A percentile compares a stretch with the other conserved stretches of the same genome.
These are phyloP conservation scores for Taenaris catops DNA, from an alignment of 2,888 invertebrate species.

Conservation along the genomic window DNA sequence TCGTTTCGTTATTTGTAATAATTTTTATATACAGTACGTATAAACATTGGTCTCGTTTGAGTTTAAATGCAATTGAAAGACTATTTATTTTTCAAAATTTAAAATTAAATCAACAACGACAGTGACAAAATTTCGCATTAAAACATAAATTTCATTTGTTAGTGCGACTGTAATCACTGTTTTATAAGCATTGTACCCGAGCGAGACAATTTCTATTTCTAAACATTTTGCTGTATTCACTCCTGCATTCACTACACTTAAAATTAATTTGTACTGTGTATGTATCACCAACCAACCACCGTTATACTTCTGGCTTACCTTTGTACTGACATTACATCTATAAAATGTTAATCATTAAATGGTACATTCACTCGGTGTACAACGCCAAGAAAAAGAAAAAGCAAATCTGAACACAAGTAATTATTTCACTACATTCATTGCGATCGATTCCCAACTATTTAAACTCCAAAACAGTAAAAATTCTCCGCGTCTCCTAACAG, in stretches of 20 bases:
- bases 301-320: conserved; percentile 56
- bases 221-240: conserved; percentile 41
- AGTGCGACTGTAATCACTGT: conserved; percentile 67
- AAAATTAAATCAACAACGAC: background rate
- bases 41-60: conserved; percentile 8
- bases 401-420: conserved; percentile 62
- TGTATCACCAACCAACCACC: conserved; percentile 62
- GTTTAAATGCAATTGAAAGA: no score
- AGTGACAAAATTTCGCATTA: no score
- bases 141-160: no score
- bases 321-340: conserved; percentile 55
- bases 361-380: conserved; percentile 56
- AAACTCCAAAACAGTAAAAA: conserved; percentile 33
- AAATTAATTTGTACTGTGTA: conserved; percentile 73
- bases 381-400: conserved; percentile 54
- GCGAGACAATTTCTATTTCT: conserved; percentile 39
- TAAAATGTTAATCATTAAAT: conserved; percentile 32
- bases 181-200: conserved; percentile 63
- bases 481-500: conserved; percentile 42
- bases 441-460: conserved; percentile 35
- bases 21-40: conserved; percentile 8
- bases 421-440: conserved; percentile 65
- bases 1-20: background rate
- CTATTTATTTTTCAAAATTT: background rate
- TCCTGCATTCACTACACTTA: conserved; percentile 56